Percentiles rank a stretch among this genome's conserved stretches.
Evolutionary conservation across 2,113 vertebrate genomes (phyloP).

Genomic region (Brachyhypopomus occidentalis): DNA sequence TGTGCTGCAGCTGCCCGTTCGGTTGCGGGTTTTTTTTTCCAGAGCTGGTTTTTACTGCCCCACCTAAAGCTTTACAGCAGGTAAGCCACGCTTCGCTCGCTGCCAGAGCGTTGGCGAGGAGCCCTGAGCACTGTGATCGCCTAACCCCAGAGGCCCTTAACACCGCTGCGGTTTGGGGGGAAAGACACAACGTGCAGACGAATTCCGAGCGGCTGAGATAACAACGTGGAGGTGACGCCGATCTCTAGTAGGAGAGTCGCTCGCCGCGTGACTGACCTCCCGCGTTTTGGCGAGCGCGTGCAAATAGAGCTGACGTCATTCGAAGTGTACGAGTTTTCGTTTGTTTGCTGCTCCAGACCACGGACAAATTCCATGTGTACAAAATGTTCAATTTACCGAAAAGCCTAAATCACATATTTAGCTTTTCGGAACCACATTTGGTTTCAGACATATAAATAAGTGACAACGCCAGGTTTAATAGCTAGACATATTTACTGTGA

Average conservation of each 20-base stretch:
- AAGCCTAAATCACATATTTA: neutral
- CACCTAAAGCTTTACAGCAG: slow-evolving; percentile 44
- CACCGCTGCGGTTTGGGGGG: slow-evolving; percentile 38
- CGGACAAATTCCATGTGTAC: neutral
- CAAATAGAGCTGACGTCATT: slow-evolving; percentile 37
- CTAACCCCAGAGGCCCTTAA: slow-evolving; percentile 46
- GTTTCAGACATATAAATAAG: neutral
- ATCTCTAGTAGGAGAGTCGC: slow-evolving; percentile 36
- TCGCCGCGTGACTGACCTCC: slow-evolving; percentile 32
- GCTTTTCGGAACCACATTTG: slow-evolving; percentile 1
- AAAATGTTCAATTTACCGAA: neutral
- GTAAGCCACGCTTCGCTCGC: slow-evolving; percentile 19
- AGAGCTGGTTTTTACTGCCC: slow-evolving; percentile 44
- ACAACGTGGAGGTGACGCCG: slow-evolving; percentile 34
- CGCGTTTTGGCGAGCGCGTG: slow-evolving; percentile 22
- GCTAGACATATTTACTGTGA: neutral
- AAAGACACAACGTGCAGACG: slow-evolving; percentile 36
- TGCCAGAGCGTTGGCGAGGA: slow-evolving; percentile 38
- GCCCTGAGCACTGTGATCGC: slow-evolving; percentile 30
- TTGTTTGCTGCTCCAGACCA: slow-evolving; percentile 28
- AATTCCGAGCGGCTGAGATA: slow-evolving; percentile 46
- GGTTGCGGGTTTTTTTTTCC: slow-evolving; percentile 32
- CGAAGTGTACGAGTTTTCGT: slow-evolving; percentile 28
- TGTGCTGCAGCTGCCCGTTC: slow-evolving; percentile 12
- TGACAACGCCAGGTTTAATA: neutral